Percentiles rank a stretch among this genome's conserved stretches.
These are phyloP conservation scores for Drosophila obscura DNA, from an alignment of 1,140 invertebrate species.

Conservation along the genomic window DNA sequence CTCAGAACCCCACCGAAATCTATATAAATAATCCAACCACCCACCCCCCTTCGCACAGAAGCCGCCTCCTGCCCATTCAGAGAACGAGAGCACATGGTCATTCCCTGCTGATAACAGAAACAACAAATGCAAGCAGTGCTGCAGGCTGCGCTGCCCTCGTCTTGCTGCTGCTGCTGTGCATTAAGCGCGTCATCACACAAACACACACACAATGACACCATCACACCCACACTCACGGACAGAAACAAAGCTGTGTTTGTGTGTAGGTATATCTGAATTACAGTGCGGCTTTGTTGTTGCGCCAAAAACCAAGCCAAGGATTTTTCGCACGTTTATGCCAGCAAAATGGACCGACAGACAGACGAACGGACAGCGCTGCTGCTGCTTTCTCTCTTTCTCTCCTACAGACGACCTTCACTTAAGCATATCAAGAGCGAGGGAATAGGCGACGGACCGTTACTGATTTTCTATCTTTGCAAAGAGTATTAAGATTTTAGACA, in stretches of 20 bases:
- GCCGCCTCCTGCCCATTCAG: too few relatives aligned
- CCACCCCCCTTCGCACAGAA: too few relatives aligned
- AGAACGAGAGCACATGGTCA: not conserved
- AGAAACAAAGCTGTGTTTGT: constrained; percentile 31
- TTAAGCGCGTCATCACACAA: constrained; percentile 67
- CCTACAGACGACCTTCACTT: constrained; percentile 80
- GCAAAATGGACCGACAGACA: constrained; percentile 55
- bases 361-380: constrained; percentile 13
- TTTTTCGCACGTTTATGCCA: constrained; percentile 76
- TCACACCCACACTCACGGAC: constrained; percentile 9
- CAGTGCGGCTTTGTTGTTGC: constrained; percentile 72
- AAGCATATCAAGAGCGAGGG: constrained; percentile 39
- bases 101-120: constrained; percentile 28
- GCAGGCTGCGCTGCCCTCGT: constrained; percentile 2
- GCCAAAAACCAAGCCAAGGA: constrained; percentile 80
- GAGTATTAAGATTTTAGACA: constrained; percentile 26
- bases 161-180: constrained; percentile 49
- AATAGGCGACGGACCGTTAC: constrained; percentile 32
- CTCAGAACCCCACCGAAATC: too few relatives aligned
- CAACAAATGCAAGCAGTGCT: constrained; percentile 26
- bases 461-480: constrained; percentile 21
- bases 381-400: constrained; percentile 65
- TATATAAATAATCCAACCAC: too few relatives aligned
- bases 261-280: constrained; percentile 27
- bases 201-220: constrained; percentile 11